Evolutionary conservation across 2,113 vertebrate genomes (phyloP).

Genomic region (Urocitellus parryii): DNA sequence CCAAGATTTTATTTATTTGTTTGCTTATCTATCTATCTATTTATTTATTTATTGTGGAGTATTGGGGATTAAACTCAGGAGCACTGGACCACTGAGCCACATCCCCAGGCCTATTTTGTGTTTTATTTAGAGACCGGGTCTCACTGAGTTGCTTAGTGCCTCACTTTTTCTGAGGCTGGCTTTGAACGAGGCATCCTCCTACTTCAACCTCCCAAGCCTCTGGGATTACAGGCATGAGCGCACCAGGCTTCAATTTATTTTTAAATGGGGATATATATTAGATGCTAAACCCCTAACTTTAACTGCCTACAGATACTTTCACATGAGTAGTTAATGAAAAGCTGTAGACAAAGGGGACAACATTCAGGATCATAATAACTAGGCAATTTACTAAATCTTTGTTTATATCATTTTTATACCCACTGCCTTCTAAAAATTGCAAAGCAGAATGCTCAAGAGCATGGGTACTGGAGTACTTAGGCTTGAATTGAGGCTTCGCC

Average conservation of each 20-base stretch:
- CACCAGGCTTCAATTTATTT: neutral
- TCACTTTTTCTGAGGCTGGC: too few relatives aligned
- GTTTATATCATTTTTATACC: neutral
- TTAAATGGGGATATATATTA: neutral
- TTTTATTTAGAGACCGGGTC: too few relatives aligned
- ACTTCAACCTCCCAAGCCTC: too few relatives aligned
- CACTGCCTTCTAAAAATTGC: neutral
- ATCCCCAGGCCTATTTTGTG: too few relatives aligned
- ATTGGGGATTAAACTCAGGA: too few relatives aligned
- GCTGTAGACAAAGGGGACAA: neutral
- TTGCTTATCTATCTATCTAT: too few relatives aligned
- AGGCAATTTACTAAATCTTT: neutral
- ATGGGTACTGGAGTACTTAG: too few relatives aligned
- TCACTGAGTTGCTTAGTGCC: too few relatives aligned
- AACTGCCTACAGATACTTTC: neutral
- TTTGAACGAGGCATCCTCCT: too few relatives aligned
- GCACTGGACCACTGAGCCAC: too few relatives aligned
- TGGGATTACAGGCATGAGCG: too few relatives aligned
- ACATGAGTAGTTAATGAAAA: neutral
- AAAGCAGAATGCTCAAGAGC: neutral
- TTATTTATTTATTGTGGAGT: too few relatives aligned
- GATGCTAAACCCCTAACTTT: neutral
- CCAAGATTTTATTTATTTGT: constrained; percentile 36
- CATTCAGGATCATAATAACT: neutral
- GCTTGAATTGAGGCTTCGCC: neutral